These are phyloP conservation scores for Graptemys geographica DNA, from an alignment of 2,797 vertebrate species.

Conservation along the genomic window DNA sequence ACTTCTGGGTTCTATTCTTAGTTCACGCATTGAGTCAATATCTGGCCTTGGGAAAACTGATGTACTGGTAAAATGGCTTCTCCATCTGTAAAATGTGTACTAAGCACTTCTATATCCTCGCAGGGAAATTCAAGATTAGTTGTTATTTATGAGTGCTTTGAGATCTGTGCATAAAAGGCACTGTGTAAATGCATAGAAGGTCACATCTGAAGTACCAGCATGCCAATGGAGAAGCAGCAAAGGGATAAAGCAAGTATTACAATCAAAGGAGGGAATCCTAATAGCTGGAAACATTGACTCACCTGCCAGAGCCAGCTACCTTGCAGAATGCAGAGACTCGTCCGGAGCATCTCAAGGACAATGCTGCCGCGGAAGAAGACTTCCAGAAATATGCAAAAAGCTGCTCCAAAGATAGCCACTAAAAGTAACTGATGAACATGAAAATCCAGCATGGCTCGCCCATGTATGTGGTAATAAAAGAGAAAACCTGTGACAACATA, in stretches of 20 bases:
- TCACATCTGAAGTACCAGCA: neutral
- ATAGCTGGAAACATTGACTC: slow-evolving; percentile 33
- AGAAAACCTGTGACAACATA: slow-evolving; percentile 87
- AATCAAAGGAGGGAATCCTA: neutral
- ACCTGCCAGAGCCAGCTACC: slow-evolving; percentile 99
- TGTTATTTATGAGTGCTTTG: neutral
- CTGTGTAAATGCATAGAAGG: neutral
- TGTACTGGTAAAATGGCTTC: neutral
- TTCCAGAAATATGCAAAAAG: slow-evolving; percentile 88
- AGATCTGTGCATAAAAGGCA: neutral
- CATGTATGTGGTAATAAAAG: slow-evolving; percentile 94
- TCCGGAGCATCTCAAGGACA: slow-evolving; percentile 90
- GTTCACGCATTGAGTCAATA: neutral
- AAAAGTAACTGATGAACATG: slow-evolving; percentile 92
- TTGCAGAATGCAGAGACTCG: slow-evolving; percentile 89
- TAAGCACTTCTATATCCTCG: neutral
- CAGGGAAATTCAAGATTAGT: neutral
- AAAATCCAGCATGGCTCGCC: slow-evolving; percentile 89
- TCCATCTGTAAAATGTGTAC: neutral
- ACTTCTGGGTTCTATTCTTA: neutral
- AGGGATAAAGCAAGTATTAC: neutral
- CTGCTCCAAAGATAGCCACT: slow-evolving; percentile 84
- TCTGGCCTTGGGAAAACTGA: neutral
- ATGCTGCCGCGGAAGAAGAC: slow-evolving; percentile 89
- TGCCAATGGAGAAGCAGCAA: neutral